phyloP scores from a whole-genome alignment of 2,113 vertebrate genomes.

The Psephotus haematonotus region DNA sequence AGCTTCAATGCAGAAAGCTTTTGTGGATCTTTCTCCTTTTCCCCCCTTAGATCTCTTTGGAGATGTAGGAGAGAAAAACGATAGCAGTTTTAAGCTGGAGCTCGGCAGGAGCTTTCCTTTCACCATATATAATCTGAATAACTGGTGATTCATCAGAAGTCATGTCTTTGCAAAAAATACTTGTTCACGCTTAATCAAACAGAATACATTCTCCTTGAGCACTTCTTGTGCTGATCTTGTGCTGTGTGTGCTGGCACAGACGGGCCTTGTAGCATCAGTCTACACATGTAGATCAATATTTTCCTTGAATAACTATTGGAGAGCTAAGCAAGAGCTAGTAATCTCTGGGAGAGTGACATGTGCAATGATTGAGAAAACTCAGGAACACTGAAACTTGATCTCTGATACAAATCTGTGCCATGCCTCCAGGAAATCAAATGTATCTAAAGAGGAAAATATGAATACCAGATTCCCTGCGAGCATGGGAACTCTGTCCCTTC shows the following conservation, averaged over 20 bases:
- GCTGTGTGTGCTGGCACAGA: neutral
- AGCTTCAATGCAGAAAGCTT: neutral
- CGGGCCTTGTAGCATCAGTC: neutral
- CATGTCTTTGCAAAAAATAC: neutral
- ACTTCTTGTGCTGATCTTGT: neutral
- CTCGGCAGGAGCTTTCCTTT: neutral
- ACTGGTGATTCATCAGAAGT: neutral
- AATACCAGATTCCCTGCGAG: neutral
- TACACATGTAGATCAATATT: rapidly evolving
- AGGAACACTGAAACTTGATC: neutral
- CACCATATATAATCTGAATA: neutral
- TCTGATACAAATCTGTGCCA: neutral
- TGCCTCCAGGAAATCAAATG: neutral
- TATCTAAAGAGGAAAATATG: neutral
- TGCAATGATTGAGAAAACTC: neutral
- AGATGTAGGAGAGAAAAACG: rapidly evolving
- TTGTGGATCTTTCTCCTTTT: neutral
- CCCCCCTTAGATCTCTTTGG: neutral
- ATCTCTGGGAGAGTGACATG: neutral
- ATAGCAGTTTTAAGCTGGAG: neutral
- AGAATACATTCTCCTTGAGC: neutral
- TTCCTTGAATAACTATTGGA: neutral
- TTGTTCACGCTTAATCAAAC: neutral
- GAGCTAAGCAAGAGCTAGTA: neutral
- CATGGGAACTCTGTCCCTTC: neutral